These are phyloP conservation scores for Pinna nobilis DNA, from an alignment of 1,140 invertebrate genomes.

Conservation along the genomic window DNA sequence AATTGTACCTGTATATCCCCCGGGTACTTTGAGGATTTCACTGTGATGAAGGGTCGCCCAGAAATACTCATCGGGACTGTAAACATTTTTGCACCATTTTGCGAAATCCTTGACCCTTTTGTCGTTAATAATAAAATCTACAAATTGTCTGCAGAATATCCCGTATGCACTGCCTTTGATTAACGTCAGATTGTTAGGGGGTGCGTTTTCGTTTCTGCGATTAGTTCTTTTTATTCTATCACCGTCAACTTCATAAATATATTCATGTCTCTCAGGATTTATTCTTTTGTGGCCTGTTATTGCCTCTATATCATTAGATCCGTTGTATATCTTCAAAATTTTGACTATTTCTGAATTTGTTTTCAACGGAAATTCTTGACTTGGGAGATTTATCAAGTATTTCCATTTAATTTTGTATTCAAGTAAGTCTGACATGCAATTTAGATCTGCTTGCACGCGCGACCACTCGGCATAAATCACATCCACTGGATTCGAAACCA, in stretches of 20 bases:
- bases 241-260: too few species aligned
- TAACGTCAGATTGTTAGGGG: conserved; percentile 56
- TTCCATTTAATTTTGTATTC: conserved; percentile 45
- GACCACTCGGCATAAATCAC: conserved; percentile 50
- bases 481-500: conserved; percentile 52
- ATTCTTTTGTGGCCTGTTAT: too few species aligned
- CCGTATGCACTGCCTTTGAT: conserved; percentile 66
- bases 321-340: conserved; percentile 35
- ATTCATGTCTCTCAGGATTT: too few species aligned
- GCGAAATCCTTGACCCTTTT: conserved; percentile 49
- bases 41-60: conserved; percentile 51
- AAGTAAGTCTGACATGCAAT: conserved; percentile 60
- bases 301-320: conserved; percentile 38
- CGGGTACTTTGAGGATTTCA: conserved; percentile 23
- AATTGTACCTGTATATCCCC: conserved; percentile 27
- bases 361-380: conserved; percentile 53
- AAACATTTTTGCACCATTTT: conserved; percentile 54
- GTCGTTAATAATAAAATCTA: conserved; percentile 55
- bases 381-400: conserved; percentile 58
- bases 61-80: conserved; percentile 64
- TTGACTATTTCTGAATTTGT: conserved; percentile 42
- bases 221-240: too few species aligned
- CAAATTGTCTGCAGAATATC: conserved; percentile 58
- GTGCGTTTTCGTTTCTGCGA: too few species aligned
- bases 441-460: conserved; percentile 57